Evolutionary conservation across 1,140 invertebrate genomes (phyloP).

Genomic region (Galleria mellonella): DNA sequence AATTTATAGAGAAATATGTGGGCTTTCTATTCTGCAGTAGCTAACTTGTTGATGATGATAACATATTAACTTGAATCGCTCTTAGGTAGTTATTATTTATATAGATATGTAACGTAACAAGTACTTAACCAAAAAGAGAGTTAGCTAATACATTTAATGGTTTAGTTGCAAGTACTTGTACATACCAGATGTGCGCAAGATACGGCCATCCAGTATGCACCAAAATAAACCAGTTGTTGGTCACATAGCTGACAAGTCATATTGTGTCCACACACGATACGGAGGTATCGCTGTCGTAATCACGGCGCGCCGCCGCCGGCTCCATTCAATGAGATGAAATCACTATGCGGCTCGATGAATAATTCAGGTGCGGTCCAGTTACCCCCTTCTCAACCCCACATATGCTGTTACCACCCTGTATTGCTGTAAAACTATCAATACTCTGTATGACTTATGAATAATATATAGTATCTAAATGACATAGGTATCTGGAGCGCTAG

Average conservation of each 20-base stretch:
- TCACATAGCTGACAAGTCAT: slow-evolving; percentile 41
- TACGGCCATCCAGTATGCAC: too few species aligned
- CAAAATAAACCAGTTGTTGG: neutral
- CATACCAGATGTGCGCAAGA: neutral
- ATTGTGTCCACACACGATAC: slow-evolving; percentile 21
- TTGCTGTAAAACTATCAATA: slow-evolving; percentile 41
- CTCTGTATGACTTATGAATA: too few species aligned
- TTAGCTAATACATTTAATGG: neutral
- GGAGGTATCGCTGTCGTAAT: slow-evolving; percentile 66
- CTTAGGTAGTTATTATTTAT: too few species aligned
- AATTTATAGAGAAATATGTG: too few species aligned
- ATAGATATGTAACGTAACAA: too few species aligned
- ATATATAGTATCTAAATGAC: too few species aligned
- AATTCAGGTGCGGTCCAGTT: slow-evolving; percentile 60
- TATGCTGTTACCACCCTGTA: slow-evolving; percentile 21
- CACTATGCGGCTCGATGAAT: slow-evolving; percentile 69
- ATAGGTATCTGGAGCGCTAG: too few species aligned
- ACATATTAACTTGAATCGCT: too few species aligned
- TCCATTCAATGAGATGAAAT: slow-evolving; percentile 71
- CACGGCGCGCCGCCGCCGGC: slow-evolving; percentile 46
- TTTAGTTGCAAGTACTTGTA: neutral
- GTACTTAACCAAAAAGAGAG: too few species aligned
- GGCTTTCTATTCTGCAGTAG: too few species aligned
- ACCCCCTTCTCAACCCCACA: slow-evolving; percentile 19
- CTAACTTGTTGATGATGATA: too few species aligned